Percentiles rank a stretch among this genome's conserved stretches.
phyloP scores from a whole-genome alignment of 2,888 invertebrate genomes.

The Dendrolimus houi region DNA sequence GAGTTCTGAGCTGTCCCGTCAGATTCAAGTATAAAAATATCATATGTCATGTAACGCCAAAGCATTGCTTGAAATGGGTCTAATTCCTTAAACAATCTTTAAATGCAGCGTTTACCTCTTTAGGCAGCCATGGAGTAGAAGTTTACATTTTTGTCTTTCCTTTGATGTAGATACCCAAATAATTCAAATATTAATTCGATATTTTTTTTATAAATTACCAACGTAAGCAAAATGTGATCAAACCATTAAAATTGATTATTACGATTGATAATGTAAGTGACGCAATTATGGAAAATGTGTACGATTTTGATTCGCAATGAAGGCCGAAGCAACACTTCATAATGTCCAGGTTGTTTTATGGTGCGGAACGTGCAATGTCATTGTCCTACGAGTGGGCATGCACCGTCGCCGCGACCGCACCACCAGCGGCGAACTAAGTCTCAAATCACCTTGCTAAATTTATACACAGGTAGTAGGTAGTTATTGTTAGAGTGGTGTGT shows the following conservation, averaged over 20 bases:
- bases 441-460: not conserved
- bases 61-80: no score
- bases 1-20: no score
- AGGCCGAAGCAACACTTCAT: slow-evolving; percentile 45
- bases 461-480: not conserved
- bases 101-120: slow-evolving; percentile 8
- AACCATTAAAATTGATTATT: no score
- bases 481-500: not conserved
- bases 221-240: no score
- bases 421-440: slow-evolving; percentile 14
- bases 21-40: no score
- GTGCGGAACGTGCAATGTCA: slow-evolving; percentile 73
- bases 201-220: no score
- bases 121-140: not conserved
- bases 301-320: slow-evolving; percentile 40
- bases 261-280: no score
- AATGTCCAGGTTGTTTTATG: slow-evolving; percentile 68
- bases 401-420: slow-evolving; percentile 24
- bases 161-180: not conserved
- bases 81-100: not conserved
- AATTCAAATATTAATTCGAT: no score
- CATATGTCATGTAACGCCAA: no score
- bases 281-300: not conserved
- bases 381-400: slow-evolving; percentile 61
- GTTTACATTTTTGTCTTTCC: not conserved